Conservation (phyloP, 2,888 invertebrate species). For the Netelia virgata region DNA sequence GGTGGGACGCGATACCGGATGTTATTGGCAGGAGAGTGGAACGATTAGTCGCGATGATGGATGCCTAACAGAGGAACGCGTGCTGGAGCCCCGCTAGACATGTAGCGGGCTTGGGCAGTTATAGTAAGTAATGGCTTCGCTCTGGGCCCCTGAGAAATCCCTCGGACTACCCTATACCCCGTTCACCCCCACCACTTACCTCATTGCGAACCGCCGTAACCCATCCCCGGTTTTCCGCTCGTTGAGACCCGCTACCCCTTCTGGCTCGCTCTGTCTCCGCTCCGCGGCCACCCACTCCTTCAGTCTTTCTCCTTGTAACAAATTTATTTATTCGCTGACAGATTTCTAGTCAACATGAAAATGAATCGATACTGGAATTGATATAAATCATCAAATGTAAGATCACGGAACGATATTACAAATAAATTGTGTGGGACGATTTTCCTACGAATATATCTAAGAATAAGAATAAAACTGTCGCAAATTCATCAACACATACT, state of each 20-base stretch:
- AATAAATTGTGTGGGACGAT: no score
- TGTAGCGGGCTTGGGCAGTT: slow-evolving; percentile 81
- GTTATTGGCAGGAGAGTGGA: slow-evolving; percentile 84
- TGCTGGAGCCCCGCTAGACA: slow-evolving; percentile 77
- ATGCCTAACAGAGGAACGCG: slow-evolving; percentile 83
- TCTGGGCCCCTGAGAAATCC: slow-evolving; percentile 83
- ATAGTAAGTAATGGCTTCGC: slow-evolving; percentile 84
- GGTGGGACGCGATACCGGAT: slow-evolving; percentile 79
- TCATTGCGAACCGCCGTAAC: slow-evolving; percentile 48
- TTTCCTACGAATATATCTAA: no score
- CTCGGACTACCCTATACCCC: slow-evolving; percentile 71
- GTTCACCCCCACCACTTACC: slow-evolving; percentile 58
- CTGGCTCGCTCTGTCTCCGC: slow-evolving; percentile 25
- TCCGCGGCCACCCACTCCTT: slow-evolving; percentile 5
- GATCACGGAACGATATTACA: no score
- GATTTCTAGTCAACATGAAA: no score
- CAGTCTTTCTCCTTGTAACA: slow-evolving; percentile 81
- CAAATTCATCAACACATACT: no score
- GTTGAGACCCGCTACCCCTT: slow-evolving; percentile 60
- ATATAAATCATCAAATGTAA: no score
- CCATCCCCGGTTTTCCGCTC: slow-evolving; percentile 64
- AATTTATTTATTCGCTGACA: no score
- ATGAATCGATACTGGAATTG: no score
- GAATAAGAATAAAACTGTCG: no score
- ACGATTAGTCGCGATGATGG: slow-evolving; percentile 85